Conservation (phyloP, 2,113 vertebrate species). For the Hystrix cristata region DNA sequence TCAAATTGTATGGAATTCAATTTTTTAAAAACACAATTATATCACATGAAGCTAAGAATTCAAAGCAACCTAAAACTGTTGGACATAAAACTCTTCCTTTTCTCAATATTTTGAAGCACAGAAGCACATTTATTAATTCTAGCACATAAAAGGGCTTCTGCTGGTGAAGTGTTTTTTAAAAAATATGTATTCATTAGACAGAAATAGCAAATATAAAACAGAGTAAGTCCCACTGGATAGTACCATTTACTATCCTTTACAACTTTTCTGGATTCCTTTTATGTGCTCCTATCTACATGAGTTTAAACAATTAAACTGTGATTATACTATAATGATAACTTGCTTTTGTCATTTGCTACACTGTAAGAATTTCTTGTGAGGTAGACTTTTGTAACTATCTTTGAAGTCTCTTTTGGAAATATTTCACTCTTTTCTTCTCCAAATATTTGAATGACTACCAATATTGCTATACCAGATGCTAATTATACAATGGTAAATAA, state of each 20-base stretch:
- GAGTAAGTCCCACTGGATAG: not conserved
- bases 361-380: not conserved
- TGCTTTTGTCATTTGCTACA: not conserved
- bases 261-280: not conserved
- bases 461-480: not conserved
- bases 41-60: not conserved
- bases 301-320: not conserved
- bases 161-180: not conserved
- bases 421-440: not conserved
- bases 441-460: not conserved
- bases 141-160: not conserved
- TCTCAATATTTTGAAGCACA: constrained; percentile 46
- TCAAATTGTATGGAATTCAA: not conserved
- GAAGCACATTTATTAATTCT: not conserved
- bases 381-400: constrained; percentile 44
- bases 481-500: not conserved
- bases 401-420: constrained; percentile 30
- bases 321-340: not conserved
- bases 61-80: constrained; percentile 2
- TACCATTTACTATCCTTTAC: not conserved
- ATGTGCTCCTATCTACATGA: not conserved
- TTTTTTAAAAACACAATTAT: constrained; percentile 54
- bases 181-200: not conserved
- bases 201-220: constrained; percentile 35
- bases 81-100: constrained; percentile 1